Base-by-base conservation (phyloP, 2,797 vertebrate species). In the Sebastes miniatus region DNA sequence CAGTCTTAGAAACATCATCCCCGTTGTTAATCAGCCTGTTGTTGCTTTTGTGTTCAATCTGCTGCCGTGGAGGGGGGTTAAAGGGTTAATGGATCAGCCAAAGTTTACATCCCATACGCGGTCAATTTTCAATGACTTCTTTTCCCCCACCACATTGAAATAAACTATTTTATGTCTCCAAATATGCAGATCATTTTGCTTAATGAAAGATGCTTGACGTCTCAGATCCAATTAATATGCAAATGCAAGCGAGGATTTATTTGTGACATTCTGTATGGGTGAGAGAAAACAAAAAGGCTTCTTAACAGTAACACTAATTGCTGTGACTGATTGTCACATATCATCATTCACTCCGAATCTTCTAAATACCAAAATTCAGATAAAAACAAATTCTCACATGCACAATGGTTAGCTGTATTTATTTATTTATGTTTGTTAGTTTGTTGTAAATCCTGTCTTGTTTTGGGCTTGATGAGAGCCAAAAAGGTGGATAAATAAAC, bases 131-230 rank as follows among this genome's bases (percentile, higher is more conserved):
- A 97, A 96, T 97, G 96, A 97, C 97, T 99, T 97, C 97, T 96
- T 97, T 97, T 97, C 47, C 47, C 47, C 39, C 14, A 97, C 97
- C 97, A 97, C 97, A 97, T 97, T 97, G 97, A 99, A 99, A 99
- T 99, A 99, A 96, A 99, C 98, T 98, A 99, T 99, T 99, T 99
- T 99, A 99, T 99, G 98, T 99, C 98, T 99, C 97, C 98, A 99
- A 99, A 99, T 99, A 99, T 99, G 98, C 98, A 99, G 98, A 99
- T 99, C 98, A 99, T 99, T 99, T 99, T 99, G 97, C 99, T 99
- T 99, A 99, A 99, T 99, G 98, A 99, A 99, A 99, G 98, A 99
- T 99, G 98, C 98, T 98, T 99, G 98, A 99, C 98, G 98, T 99
- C 98, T 99, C 98, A 97, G 97, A 99, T 99, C 98, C 98, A 99